Evolutionary conservation across 1,140 invertebrate species (phyloP).

Genomic region (Eurosta solidaginis): DNA sequence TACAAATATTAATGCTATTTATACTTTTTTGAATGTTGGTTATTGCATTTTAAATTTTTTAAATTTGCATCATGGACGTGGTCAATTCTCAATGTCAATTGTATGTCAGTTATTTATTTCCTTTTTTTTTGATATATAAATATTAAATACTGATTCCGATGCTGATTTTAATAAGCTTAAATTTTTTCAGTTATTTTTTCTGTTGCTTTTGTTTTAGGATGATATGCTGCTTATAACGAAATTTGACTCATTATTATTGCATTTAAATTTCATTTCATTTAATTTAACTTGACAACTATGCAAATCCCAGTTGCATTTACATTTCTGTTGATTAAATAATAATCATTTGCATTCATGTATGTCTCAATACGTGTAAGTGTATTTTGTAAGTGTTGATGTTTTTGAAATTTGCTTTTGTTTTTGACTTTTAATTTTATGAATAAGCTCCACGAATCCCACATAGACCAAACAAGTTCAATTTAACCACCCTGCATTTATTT

Average conservation of each 20-base stretch:
- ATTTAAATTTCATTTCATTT: too few species aligned
- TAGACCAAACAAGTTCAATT: too few species aligned
- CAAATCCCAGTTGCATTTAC: not conserved
- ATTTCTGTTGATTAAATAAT: not conserved
- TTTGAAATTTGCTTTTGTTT: not conserved
- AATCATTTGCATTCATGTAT: not conserved
- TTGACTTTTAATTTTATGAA: not conserved
- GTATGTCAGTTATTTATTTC: not conserved
- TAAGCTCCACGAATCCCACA: too few species aligned
- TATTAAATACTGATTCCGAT: too few species aligned
- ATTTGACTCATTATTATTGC: too few species aligned
- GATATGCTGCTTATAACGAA: too few species aligned
- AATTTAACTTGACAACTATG: not conserved
- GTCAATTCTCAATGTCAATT: not conserved
- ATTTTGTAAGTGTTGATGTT: not conserved
- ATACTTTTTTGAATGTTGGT: not conserved
- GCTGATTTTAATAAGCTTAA: too few species aligned
- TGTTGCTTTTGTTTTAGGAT: too few species aligned
- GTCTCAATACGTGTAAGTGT: not conserved
- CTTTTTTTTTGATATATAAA: not conserved
- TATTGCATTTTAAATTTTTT: not conserved
- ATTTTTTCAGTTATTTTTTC: too few species aligned
- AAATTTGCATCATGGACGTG: constrained; percentile 13
- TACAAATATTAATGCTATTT: not conserved
- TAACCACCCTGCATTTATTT: too few species aligned